phyloP scores from a whole-genome alignment of 2,888 invertebrate species.

The Aspidiotus rigidus region DNA sequence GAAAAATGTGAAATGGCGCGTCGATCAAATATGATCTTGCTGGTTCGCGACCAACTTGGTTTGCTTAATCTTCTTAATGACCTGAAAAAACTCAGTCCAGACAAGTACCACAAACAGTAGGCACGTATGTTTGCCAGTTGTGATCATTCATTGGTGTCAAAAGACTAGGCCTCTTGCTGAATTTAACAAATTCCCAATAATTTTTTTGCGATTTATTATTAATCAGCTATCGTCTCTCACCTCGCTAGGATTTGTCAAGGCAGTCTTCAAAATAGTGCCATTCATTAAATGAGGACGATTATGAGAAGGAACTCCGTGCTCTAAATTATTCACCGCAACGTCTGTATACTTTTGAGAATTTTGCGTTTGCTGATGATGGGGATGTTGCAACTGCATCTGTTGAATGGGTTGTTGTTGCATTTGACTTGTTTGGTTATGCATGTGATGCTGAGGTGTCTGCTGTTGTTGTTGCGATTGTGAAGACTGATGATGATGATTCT shows the following conservation, averaged over 20 bases:
- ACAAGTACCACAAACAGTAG: too few relatives aligned
- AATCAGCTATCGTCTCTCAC: slow-evolving; percentile 41
- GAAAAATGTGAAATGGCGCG: too few relatives aligned
- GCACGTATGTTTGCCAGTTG: too few relatives aligned
- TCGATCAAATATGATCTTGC: too few relatives aligned
- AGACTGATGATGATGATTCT: slow-evolving; percentile 23
- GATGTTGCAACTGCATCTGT: slow-evolving; percentile 19
- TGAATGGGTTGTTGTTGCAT: slow-evolving; percentile 14
- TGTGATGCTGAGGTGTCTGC: slow-evolving; percentile 36
- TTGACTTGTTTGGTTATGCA: slow-evolving; percentile 1
- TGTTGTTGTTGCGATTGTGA: slow-evolving; percentile 24
- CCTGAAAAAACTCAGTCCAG: too few relatives aligned
- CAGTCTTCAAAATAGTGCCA: slow-evolving; percentile 88
- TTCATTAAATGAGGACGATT: slow-evolving; percentile 70
- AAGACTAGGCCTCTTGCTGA: too few relatives aligned
- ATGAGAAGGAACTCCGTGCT: slow-evolving; percentile 45
- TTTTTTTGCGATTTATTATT: too few relatives aligned
- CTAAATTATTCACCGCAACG: slow-evolving; percentile 38
- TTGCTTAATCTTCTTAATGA: too few relatives aligned
- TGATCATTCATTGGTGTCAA: too few relatives aligned
- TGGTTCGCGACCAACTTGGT: too few relatives aligned
- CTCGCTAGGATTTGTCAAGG: slow-evolving; percentile 88
- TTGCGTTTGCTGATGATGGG: slow-evolving; percentile 14
- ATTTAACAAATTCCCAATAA: too few relatives aligned
- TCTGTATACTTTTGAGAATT: slow-evolving; percentile 14